Percentiles rank a stretch among this genome's conserved stretches.
Evolutionary conservation across 37 sponge, comb jelly and placozoan species (phyloP).

Genomic region (Bolinopsis microptera): DNA sequence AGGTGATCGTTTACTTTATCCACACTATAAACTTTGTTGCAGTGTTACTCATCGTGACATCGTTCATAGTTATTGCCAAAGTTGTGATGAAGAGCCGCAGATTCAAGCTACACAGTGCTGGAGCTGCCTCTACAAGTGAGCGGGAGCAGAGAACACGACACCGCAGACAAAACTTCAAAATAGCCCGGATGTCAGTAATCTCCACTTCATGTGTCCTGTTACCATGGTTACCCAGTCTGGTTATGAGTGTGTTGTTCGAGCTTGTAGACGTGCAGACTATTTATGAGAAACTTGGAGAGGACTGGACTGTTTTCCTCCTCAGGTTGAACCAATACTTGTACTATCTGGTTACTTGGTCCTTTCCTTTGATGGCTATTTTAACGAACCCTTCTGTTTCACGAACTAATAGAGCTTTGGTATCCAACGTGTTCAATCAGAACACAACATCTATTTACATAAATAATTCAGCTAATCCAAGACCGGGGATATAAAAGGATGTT

Average conservation of each 20-base stretch:
- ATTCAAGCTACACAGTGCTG: background rate
- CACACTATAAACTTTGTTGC: background rate
- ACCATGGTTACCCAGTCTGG: slow-evolving; percentile 15
- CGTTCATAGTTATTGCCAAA: background rate
- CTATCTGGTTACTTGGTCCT: background rate
- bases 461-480: too few species aligned
- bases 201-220: background rate
- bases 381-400: background rate
- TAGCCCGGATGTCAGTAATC: background rate
- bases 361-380: background rate
- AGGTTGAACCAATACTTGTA: background rate
- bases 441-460: too few species aligned
- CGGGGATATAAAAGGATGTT: too few species aligned
- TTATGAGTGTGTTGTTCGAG: background rate
- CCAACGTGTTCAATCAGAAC: too few species aligned
- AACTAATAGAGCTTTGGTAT: too few species aligned
- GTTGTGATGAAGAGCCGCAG: background rate
- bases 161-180: background rate
- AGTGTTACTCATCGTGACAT: background rate
- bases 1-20: background rate
- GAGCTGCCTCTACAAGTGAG: too few species aligned
- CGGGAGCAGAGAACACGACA: background rate
- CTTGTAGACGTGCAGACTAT: background rate
- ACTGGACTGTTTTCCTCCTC: background rate
- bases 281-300: background rate